Conservation (phyloP, 1,140 invertebrate genomes). For the Bursaphelenchus mucronatus region DNA sequence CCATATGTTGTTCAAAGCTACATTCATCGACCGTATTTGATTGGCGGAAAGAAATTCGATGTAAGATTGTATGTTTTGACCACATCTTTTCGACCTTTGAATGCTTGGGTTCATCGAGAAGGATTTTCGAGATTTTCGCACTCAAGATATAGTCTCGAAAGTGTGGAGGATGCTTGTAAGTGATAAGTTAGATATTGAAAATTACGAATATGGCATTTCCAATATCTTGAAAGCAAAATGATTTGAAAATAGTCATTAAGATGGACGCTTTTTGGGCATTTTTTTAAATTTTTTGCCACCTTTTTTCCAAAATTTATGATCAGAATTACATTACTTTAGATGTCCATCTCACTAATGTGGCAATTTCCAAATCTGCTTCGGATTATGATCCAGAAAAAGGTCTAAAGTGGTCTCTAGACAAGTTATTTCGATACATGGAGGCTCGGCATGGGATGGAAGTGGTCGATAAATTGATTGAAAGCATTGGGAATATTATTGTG, state of each 20-base stretch:
- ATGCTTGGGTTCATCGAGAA: constrained; percentile 64
- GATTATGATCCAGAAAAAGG: constrained; percentile 66
- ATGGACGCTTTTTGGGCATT: no score
- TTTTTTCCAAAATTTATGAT: constrained; percentile 15
- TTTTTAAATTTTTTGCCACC: no score
- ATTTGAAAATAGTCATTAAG: no score
- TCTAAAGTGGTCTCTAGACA: constrained; percentile 64
- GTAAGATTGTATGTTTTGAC: constrained; percentile 64
- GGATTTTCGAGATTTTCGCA: constrained; percentile 66
- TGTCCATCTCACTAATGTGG: constrained; percentile 66
- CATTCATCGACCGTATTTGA: constrained; percentile 63
- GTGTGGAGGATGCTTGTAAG: constrained; percentile 64
- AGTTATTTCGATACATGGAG: constrained; percentile 62
- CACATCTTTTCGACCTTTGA: constrained; percentile 64
- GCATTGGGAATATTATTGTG: constrained; percentile 64
- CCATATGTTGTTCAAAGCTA: constrained; percentile 55
- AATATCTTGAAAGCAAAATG: no score
- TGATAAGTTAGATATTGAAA: neutral
- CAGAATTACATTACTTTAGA: constrained; percentile 50
- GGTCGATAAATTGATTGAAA: constrained; percentile 60
- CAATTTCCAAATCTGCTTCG: constrained; percentile 65
- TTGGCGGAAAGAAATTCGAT: constrained; percentile 66
- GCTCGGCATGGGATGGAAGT: constrained; percentile 62
- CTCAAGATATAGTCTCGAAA: constrained; percentile 63
- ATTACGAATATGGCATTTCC: no score